Conservation (phyloP, 2,797 vertebrate genomes). For the Neopelma chrysocephalum region DNA sequence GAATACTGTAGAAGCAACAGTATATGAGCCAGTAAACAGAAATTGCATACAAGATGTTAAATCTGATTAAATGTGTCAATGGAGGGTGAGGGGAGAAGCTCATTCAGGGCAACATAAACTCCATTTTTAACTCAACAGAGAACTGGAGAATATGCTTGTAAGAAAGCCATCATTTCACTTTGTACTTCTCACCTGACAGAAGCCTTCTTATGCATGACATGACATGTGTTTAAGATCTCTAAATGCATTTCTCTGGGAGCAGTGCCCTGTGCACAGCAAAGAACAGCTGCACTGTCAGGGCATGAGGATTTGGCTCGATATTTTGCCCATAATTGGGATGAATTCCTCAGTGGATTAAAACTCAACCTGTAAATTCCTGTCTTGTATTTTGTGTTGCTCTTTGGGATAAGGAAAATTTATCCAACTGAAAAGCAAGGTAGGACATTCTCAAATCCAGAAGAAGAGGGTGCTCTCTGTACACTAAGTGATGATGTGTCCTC, state of each 20-base stretch:
- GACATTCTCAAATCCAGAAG: not conserved
- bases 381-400: not conserved
- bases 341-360: not conserved
- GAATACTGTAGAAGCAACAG: not conserved
- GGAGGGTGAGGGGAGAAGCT: fast-evolving
- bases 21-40: not conserved
- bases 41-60: not conserved
- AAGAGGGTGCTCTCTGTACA: not conserved
- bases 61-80: not conserved
- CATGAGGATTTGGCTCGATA: not conserved
- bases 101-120: not conserved
- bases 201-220: not conserved
- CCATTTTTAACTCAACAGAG: not conserved
- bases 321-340: not conserved
- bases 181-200: not conserved
- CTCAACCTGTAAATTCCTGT: not conserved
- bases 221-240: not conserved
- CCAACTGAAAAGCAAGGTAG: not conserved
- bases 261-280: not conserved
- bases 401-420: not conserved
- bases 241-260: not conserved
- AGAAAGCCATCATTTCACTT: not conserved
- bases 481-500: not conserved
- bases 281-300: not conserved
- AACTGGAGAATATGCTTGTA: not conserved